Base-by-base conservation (phyloP, 2,113 vertebrate species). In the Catharus minimus region DNA sequence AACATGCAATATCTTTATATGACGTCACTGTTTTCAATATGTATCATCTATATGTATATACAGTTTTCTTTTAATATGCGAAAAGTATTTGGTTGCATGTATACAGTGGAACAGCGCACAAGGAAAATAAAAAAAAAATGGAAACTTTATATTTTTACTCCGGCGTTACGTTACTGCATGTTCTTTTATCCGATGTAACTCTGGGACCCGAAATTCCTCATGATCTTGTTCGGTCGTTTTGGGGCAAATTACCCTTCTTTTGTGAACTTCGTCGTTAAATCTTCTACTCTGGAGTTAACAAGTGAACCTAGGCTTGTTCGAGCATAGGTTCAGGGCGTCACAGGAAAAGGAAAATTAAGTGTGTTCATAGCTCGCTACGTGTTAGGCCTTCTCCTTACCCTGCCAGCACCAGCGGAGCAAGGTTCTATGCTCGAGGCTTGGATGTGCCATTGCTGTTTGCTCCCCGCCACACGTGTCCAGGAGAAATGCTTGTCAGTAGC, bases 41-140 rank as follows among this genome's bases (percentile, higher is more conserved):
- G 60, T 94, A 97, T 92, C 68, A 46, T 95, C 90, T 95, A 86
- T 97, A 65, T 97, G 94, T 97, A 93, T 97, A 96, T 97, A 96
- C 67, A 62, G 83, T 86, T 88, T 95, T 97, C 83, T 77, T 71
- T 96, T 89, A 94, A 96, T 93, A 95, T 89, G 75, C 74, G 5
- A 76, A 86, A 38, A 38, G 56, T 92, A 88, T 82, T 95, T 96
- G 52, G 68, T 91, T 96, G 96, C 96, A 96, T 97, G 94, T 93
- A 96, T 88, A 95, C 93, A 95, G 83, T 95, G 96, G 76, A 88
- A 91, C 55, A 75, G 92, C 82, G 91, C 95, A 98, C 96, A 97
- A 96, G 77, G 89, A 96, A 97, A 98, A 98, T 98, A 97, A 97
- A 44, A 75, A 57, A 65, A 82, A 76, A 28, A 26, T 53, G 79